phyloP scores from a whole-genome alignment of 2,888 invertebrate species.

The Oscheius sp. region DNA sequence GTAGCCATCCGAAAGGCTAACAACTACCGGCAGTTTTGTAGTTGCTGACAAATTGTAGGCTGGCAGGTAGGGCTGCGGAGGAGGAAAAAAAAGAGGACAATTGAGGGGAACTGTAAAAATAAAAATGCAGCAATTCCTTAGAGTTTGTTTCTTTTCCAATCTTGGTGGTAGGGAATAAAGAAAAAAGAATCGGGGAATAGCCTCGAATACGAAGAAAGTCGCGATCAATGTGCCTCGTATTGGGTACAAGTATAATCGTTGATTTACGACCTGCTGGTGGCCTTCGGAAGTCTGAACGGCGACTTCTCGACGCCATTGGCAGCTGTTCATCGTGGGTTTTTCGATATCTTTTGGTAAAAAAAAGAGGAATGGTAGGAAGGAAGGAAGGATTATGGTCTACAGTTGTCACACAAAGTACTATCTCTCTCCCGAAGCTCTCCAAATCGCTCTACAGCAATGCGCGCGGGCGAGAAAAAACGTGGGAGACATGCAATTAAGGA shows the following conservation, averaged over 20 bases:
- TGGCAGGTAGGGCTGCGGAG: too few species aligned
- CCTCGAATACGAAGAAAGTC: neutral
- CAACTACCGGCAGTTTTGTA: neutral
- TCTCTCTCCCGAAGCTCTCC: neutral
- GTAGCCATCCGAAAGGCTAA: constrained; percentile 12
- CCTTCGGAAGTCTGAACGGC: constrained; percentile 10
- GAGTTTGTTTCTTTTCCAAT: too few species aligned
- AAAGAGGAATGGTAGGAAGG: neutral
- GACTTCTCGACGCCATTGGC: constrained; percentile 22
- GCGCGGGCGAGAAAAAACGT: constrained; percentile 17
- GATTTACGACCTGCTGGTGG: constrained; percentile 27
- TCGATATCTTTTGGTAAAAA: neutral
- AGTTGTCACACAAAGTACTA: neutral
- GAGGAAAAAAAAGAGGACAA: too few species aligned
- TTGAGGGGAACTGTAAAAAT: too few species aligned
- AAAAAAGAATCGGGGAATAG: neutral
- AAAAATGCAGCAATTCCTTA: too few species aligned
- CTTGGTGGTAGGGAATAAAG: neutral
- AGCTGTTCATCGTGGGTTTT: constrained; percentile 5
- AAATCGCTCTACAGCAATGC: constrained; percentile 15
- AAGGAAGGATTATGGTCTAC: neutral
- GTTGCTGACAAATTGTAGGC: too few species aligned
- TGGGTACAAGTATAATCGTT: constrained; percentile 28
- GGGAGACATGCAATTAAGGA: constrained; percentile 28
- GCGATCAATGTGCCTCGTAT: constrained; percentile 19